A percentile compares a stretch with the other conserved stretches of the same genome.
These are phyloP conservation scores for Drosophila macrothrix DNA, from an alignment of 2,888 invertebrate species.

Conservation along the genomic window DNA sequence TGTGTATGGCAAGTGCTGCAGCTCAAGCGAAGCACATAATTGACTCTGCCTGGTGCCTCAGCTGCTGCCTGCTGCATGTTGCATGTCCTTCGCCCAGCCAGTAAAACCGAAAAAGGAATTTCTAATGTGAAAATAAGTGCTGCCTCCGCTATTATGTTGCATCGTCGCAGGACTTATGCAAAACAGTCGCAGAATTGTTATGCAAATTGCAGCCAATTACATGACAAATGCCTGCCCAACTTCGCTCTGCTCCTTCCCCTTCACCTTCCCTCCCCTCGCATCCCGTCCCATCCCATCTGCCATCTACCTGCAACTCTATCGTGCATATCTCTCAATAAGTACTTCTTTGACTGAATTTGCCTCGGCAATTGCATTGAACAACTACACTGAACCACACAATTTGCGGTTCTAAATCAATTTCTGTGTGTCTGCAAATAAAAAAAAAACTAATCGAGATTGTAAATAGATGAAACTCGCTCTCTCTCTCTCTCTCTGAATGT, in stretches of 20 bases:
- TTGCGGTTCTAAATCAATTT: conserved; percentile 42
- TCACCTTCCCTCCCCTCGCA: neutral
- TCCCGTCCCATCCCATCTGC: neutral
- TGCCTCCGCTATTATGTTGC: conserved; percentile 75
- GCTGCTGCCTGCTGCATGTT: conserved; percentile 12
- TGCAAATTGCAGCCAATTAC: conserved; percentile 82
- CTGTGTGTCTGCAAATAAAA: neutral
- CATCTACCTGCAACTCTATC: neutral
- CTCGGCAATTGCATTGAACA: conserved; percentile 52
- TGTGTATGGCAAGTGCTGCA: conserved; percentile 54
- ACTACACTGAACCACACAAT: conserved; percentile 58
- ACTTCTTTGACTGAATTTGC: conserved; percentile 19
- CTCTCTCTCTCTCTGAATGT: neutral
- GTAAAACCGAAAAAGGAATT: conserved; percentile 71
- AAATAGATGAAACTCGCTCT: neutral
- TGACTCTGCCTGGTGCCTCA: conserved; percentile 65
- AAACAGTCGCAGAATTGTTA: conserved; percentile 79
- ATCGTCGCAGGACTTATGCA: conserved; percentile 78
- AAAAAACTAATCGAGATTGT: neutral
- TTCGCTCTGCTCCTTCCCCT: neutral
- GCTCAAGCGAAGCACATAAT: conserved; percentile 81
- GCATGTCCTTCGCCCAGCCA: conserved; percentile 41
- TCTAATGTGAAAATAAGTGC: conserved; percentile 80
- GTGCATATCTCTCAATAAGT: conserved; percentile 19
- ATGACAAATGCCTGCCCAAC: conserved; percentile 69